A percentile compares a stretch with the other conserved stretches of the same genome.
These are phyloP conservation scores for Bradypodion pumilum DNA, from an alignment of 2,797 vertebrate species.

Conservation along the genomic window DNA sequence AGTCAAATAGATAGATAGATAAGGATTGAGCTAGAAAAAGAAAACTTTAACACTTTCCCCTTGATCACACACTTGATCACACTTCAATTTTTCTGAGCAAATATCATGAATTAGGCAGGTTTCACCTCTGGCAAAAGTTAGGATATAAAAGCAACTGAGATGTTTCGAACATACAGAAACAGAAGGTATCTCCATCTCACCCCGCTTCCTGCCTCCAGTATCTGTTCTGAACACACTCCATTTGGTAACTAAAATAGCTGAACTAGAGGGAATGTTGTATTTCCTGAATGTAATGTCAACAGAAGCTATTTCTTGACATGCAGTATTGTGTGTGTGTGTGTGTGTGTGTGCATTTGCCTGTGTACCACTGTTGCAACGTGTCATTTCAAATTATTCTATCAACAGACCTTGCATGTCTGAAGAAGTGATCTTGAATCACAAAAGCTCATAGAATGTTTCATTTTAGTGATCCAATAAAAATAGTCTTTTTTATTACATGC, in stretches of 20 bases:
- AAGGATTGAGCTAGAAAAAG: too few species aligned
- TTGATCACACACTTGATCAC: background rate
- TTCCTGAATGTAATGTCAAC: background rate
- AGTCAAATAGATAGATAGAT: too few species aligned
- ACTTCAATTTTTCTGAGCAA: background rate
- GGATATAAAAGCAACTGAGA: background rate
- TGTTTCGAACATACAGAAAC: background rate
- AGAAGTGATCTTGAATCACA: too few species aligned
- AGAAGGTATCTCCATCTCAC: background rate
- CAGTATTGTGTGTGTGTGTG: background rate
- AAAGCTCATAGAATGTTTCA: too few species aligned
- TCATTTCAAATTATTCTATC: background rate
- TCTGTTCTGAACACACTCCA: accelerated
- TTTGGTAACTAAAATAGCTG: background rate
- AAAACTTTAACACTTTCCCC: too few species aligned
- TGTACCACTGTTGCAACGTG: background rate
- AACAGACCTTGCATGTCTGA: too few species aligned
- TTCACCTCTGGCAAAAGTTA: background rate
- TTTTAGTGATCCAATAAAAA: too few species aligned
- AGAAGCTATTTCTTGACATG: background rate
- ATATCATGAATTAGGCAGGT: background rate
- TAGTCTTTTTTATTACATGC: too few species aligned
- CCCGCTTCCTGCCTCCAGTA: background rate
- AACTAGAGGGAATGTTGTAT: accelerated
- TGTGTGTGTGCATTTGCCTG: background rate